Conservation (phyloP, 2,888 invertebrate genomes). For the Archips crataeganus region DNA sequence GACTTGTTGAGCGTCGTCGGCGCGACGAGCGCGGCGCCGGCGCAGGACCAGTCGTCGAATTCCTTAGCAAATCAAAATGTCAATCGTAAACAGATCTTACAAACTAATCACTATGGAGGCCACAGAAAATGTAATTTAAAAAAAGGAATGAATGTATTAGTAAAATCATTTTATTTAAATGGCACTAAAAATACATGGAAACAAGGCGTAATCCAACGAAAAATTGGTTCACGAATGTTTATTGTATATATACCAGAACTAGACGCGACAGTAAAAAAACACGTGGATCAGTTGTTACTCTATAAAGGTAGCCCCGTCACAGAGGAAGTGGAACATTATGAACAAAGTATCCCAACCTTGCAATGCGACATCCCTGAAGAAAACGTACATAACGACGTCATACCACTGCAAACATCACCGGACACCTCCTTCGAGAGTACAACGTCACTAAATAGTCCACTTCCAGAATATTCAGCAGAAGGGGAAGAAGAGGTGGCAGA, state of each 20-base stretch:
- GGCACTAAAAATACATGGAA: constrained; percentile 33
- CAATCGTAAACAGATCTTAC: constrained; percentile 32
- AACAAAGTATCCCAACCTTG: too few species aligned
- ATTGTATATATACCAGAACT: constrained; percentile 20
- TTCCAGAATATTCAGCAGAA: too few species aligned
- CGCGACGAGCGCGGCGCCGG: neutral
- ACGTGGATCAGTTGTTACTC: constrained; percentile 16
- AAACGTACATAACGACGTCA: too few species aligned
- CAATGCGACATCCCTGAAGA: too few species aligned
- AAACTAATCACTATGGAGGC: constrained; percentile 33
- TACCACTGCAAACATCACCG: too few species aligned
- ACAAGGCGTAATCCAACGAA: constrained; percentile 11
- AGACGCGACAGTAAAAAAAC: constrained; percentile 30
- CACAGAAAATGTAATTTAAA: constrained; percentile 21
- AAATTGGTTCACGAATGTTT: constrained; percentile 25
- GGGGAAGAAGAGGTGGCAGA: too few species aligned
- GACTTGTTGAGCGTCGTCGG: constrained; percentile 29
- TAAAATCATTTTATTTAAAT: constrained; percentile 36
- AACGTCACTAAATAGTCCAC: too few species aligned
- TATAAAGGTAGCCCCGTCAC: constrained; percentile 4
- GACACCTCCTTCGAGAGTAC: too few species aligned
- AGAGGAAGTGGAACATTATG: too few species aligned
- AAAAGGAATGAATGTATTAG: constrained; percentile 32
- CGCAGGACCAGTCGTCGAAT: neutral
- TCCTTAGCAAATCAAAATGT: constrained; percentile 26